Base-by-base conservation (phyloP, 2,113 vertebrate species). In the Melospiza melodia region DNA sequence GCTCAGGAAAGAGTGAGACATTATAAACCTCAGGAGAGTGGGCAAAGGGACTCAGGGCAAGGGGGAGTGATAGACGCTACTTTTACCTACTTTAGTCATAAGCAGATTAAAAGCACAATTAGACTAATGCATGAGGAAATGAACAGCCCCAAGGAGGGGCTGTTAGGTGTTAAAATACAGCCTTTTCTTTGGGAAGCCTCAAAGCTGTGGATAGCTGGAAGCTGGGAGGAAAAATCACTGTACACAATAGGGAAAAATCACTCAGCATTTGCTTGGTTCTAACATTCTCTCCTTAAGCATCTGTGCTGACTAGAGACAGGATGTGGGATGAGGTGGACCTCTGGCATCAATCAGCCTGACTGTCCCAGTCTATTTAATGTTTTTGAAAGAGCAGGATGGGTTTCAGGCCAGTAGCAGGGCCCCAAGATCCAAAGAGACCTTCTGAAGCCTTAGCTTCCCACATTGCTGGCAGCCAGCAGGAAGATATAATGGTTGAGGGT, bases 281-380 rank as follows among this genome's bases (percentile, higher is more conserved):
- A 66, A 18, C 1, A 16, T 52, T 81, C 54, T 72, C 39, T 83
- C 12, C 41, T 22, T 55, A 81, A 71, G 67, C 15, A 55, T 67
- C 79, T 67, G 39, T 6, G 4, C 59, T 84, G 51, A 33, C 51
- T 81, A 55, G 72, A 51, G 79, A 84, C 72, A 63, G 86, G 65
- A 74, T 84, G 44, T 81, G 63, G 55, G 79, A 86, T 88, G 83
- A 93, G 35, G 65, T 88, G 75, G 51, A 84, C 51, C 92, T 96
- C 35, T 90, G 76, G 83, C 90, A 90, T 28, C 59, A 39, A 43
- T 33, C 44, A 37, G 43, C 39, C 62, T 1, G 3, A 17, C 71
- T 7, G 4, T 83, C 71, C 59, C 54, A 80, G 66, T 12, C 28
- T 69, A 62, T 66, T 90, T 76, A 63, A 67, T 61, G 68, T 23